These are phyloP conservation scores for Gymnoscopelus microlampas DNA, from an alignment of 2,797 vertebrate genomes.

Conservation along the genomic window DNA sequence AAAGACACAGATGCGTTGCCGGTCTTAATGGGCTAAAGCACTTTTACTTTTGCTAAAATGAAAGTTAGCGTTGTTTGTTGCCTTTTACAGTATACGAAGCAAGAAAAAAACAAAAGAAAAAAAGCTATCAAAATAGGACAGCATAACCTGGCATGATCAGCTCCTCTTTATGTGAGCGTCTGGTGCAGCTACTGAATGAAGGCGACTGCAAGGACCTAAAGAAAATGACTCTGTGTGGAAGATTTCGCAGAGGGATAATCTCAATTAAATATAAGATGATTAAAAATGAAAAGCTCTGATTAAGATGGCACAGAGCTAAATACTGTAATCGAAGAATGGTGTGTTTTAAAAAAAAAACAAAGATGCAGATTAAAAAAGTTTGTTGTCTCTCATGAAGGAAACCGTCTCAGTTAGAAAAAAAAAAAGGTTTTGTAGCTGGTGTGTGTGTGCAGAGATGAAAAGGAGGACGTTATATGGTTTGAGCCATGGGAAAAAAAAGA, in stretches of 20 bases:
- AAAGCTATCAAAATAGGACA: slow-evolving; percentile 18
- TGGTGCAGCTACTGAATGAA: slow-evolving; percentile 15
- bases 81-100: not conserved
- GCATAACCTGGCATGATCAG: slow-evolving; percentile 13
- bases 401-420: too few relatives aligned
- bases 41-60: not conserved
- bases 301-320: not conserved
- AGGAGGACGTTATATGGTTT: not conserved
- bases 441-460: not conserved
- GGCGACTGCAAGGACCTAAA: not conserved
- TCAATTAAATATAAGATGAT: slow-evolving; percentile 9
- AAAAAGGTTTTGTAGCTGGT: too few relatives aligned
- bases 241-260: not conserved
- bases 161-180: slow-evolving; percentile 24
- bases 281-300: slow-evolving; percentile 1
- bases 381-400: too few relatives aligned
- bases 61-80: slow-evolving; percentile 2
- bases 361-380: not conserved
- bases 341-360: not conserved
- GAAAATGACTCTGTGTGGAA: not conserved
- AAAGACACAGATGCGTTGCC: too few relatives aligned
- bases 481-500: not conserved
- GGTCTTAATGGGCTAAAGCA: too few relatives aligned
- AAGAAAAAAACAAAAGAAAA: slow-evolving; percentile 5
- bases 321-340: too few relatives aligned